Base-by-base conservation (phyloP, 2,888 invertebrate species). In the Mongoloraphidia duomilia region DNA sequence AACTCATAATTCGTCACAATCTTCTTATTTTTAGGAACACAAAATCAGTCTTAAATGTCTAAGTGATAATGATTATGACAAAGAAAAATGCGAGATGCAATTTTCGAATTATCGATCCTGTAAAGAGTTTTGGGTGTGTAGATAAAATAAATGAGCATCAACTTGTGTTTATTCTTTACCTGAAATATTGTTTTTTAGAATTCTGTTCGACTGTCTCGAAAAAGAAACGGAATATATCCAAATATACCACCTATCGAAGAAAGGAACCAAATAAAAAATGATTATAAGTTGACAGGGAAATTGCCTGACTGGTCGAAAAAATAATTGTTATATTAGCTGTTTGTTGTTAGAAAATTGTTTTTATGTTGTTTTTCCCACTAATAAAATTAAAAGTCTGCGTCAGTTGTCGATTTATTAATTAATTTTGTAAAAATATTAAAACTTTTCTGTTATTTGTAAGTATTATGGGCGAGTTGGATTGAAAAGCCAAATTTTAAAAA, bases 121-220 rank as follows among this genome's bases (percentile, higher is more conserved):
- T 64, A 83, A 79, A 64, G 76, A 77, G 53, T 90, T 91, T 69
- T 91, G 90, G 91, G 90, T 88, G 73, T 66, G 65, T 49, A n/a
- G 47, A 48, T 39, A 13, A 34, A 3, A 17, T n/a, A 14, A 14
- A 17, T 46, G 8, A 35, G 10, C 12, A 5, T 34, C 12, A 3
- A 13, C n/a, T 34, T 44, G 10, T 38, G 12, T 10, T 44, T 45
- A n/a, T n/a, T 14, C 8, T 26, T 33, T 42, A 40, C 26, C 47
- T 47, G 46, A 54, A 41, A 49, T 49, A 53, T 53, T 50, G 49
- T 58, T 45, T 65, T 73, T 47, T 61, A 86, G 86, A 71, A 72
- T 50, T 67, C 71, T 56, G 72, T 85, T 1, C 69, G 65, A 49
- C 59, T 59, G 13, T 77, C 83, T 4, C 73, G 89, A 49, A 75